Evolutionary conservation across 2,113 vertebrate genomes (phyloP), one percentile per base, ranked within the genome.

Genomic region (Asarcornis scutulata): DNA sequence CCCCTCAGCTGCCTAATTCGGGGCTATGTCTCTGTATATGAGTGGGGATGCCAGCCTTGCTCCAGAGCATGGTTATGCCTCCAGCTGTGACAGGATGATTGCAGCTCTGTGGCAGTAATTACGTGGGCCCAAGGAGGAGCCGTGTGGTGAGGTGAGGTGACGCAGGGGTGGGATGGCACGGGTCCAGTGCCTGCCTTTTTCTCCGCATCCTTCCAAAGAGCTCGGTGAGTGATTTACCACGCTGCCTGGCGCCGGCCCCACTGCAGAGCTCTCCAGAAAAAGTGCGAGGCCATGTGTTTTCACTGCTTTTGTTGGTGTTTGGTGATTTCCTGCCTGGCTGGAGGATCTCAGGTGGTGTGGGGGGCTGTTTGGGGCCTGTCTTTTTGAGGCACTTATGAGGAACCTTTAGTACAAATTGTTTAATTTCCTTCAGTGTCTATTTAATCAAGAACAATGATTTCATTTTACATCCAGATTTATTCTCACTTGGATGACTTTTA

Each of bases 151-250:
- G 78, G 36, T 69, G 66, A 52, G 62, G 75, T 95, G 92, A 93
- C 87, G 95, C 93, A 96, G 62, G 55, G 74, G 7, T 73, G 62
- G 52, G 44, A 58, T 92, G 77, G 84, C 0, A 36, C 72, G 83
- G 92, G 75, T 34, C 88, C 88, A 75, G 59, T 72, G 59, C 89
- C 59, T 73, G 48, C 80, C 72, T 81, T 89, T 84, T 52, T 88
- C 68, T 38, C 63, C 63, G 38, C 52, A 42, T 86, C 60, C 58
- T n/a, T 84, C 60, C 3, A 1, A 53, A 89, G 72, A 83, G 23
- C 62, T 20, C 0, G 0, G 25, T 44, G n/a, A 81, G 34, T 67
- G 92, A 75, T 78, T 68, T 93, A 36, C 73, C 44, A 27, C 16
- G 17, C 84, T 92, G 31, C 25, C 50, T 83, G 69, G 73, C 46